phyloP scores from a whole-genome alignment of 1,140 invertebrate genomes.

The Elymnias hypermnestra region DNA sequence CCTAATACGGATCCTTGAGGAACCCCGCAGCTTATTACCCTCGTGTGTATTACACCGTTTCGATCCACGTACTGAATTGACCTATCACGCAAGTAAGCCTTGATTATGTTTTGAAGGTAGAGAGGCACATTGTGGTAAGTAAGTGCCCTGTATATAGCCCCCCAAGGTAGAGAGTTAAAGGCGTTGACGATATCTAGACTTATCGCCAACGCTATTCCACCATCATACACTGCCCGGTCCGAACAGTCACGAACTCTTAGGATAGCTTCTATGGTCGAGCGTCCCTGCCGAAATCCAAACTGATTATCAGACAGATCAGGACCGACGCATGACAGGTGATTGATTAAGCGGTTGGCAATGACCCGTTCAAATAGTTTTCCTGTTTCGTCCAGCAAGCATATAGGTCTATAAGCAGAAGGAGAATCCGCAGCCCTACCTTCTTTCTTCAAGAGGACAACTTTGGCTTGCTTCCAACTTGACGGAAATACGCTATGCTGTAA shows the following conservation, averaged over 20 bases:
- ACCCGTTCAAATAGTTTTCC: slow-evolving; percentile 13
- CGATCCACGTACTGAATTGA: not conserved
- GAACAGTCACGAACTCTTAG: not conserved
- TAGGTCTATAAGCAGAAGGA: too few relatives aligned
- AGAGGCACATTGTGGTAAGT: not conserved
- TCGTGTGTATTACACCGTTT: not conserved
- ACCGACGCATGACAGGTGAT: not conserved
- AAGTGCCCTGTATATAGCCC: too few relatives aligned
- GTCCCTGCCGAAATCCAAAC: not conserved
- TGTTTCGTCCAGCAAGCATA: not conserved
- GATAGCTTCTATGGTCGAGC: slow-evolving; percentile 2
- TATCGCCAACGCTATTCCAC: not conserved
- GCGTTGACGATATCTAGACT: not conserved
- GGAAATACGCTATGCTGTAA: slow-evolving; percentile 4
- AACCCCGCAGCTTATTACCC: slow-evolving; percentile 8
- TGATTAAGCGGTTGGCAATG: not conserved
- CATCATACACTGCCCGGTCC: not conserved
- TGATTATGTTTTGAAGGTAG: not conserved
- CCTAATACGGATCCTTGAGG: slow-evolving; percentile 14
- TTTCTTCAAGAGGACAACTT: slow-evolving; percentile 8
- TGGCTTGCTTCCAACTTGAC: slow-evolving; percentile 10
- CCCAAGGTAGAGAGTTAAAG: too few relatives aligned
- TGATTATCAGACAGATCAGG: slow-evolving; percentile 1
- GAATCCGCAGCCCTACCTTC: too few relatives aligned
- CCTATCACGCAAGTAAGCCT: not conserved